Evolutionary conservation across 2,888 invertebrate species (phyloP).

Genomic region (Drosophila algonquin): DNA sequence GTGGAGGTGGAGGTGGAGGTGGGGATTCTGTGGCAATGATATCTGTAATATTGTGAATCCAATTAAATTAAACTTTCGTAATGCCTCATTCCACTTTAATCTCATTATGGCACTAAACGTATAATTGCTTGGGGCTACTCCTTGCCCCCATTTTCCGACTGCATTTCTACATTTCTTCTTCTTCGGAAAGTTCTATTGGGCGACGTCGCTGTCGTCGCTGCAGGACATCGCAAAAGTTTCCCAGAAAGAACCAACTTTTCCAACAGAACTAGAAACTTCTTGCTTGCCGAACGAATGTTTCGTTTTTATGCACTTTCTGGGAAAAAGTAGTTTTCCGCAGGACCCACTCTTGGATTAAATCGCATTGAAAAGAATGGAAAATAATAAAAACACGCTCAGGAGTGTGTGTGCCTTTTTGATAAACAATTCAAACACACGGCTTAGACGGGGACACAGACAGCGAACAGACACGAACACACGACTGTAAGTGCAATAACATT

Average conservation of each 20-base stretch:
- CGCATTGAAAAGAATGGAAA: conserved; percentile 11
- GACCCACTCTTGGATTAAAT: conserved; percentile 23
- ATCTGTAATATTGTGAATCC: conserved; percentile 6
- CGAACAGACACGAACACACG: conserved; percentile 8
- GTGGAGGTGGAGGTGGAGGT: not conserved
- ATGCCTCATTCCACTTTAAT: conserved; percentile 12
- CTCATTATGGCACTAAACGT: conserved; percentile 35
- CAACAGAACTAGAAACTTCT: conserved; percentile 37
- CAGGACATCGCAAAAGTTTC: conserved; percentile 47
- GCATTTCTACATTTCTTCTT: conserved; percentile 22
- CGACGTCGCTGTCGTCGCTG: conserved; percentile 20
- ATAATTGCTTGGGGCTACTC: conserved; percentile 13
- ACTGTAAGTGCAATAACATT: conserved; percentile 25
- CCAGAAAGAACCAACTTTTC: conserved; percentile 31
- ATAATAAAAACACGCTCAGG: conserved; percentile 17
- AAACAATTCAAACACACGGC: conserved; percentile 34
- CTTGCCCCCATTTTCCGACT: conserved; percentile 4
- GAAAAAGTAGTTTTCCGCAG: conserved; percentile 16
- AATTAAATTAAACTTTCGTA: conserved; percentile 21
- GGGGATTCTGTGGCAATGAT: not conserved
- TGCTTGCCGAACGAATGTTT: conserved; percentile 38
- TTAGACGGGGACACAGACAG: conserved; percentile 12
- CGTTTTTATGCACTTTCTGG: conserved; percentile 38
- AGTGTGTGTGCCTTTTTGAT: conserved; percentile 41
- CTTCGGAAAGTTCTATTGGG: conserved; percentile 15